A percentile compares a stretch with the other conserved stretches of the same genome.
phyloP scores from a whole-genome alignment of 2,113 vertebrate genomes.

The Melanocharis versteri region DNA sequence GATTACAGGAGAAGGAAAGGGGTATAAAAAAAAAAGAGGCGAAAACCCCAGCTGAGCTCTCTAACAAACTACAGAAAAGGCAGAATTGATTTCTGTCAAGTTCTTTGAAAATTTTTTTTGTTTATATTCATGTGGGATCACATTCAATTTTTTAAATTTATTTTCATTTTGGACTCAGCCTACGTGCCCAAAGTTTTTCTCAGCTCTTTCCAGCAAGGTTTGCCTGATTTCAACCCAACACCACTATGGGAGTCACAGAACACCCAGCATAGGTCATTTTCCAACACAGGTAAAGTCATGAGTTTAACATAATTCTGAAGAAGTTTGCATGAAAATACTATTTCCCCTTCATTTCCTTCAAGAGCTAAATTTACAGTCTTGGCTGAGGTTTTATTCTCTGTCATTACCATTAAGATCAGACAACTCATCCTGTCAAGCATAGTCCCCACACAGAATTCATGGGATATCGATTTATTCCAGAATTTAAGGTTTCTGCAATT shows the following conservation, averaged over 20 bases:
- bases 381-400: background rate
- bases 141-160: background rate
- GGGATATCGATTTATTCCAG: background rate
- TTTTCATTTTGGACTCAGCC: background rate
- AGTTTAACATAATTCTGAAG: background rate
- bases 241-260: background rate
- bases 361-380: background rate
- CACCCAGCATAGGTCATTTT: background rate
- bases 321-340: background rate
- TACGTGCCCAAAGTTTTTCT: background rate
- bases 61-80: background rate
- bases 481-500: background rate
- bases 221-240: background rate
- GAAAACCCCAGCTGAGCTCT: background rate
- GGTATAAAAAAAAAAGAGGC: background rate
- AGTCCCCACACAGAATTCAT: background rate
- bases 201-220: background rate
- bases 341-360: background rate
- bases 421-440: background rate
- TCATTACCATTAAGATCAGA: background rate
- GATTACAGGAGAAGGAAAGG: background rate
- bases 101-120: background rate
- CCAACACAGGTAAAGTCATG: background rate
- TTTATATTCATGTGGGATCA: background rate
- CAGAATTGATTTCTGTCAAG: background rate